These are phyloP conservation scores for Punctoribates punctum DNA, from an alignment of 2,888 invertebrate genomes.

Conservation along the genomic window DNA sequence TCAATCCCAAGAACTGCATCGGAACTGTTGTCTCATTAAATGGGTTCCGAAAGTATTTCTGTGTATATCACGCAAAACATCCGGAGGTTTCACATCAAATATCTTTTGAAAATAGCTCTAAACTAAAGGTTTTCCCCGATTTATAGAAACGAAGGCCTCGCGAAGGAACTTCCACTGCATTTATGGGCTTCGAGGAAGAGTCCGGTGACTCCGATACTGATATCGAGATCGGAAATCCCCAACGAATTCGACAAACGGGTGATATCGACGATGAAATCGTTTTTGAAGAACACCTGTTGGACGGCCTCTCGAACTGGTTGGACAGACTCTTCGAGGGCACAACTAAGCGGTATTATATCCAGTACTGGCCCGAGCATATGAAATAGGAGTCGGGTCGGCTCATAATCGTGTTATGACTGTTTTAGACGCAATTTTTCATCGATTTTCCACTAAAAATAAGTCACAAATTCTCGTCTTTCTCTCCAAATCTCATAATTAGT, in stretches of 20 bases:
- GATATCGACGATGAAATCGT: slow-evolving; percentile 53
- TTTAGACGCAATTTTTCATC: no score
- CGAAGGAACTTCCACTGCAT: slow-evolving; percentile 61
- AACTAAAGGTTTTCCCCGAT: background rate
- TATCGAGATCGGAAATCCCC: slow-evolving; percentile 53
- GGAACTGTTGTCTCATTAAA: slow-evolving; percentile 87
- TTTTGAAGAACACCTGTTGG: slow-evolving; percentile 72
- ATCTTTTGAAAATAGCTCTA: background rate
- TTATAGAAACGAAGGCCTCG: slow-evolving; percentile 14
- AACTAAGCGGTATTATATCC: slow-evolving; percentile 89
- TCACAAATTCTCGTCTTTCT: no score
- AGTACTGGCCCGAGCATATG: slow-evolving; percentile 77
- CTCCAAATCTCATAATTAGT: no score
- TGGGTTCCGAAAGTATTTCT: slow-evolving; percentile 95
- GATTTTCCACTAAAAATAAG: no score
- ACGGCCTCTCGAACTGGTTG: slow-evolving; percentile 92
- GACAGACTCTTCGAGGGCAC: slow-evolving; percentile 94
- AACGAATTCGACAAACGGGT: slow-evolving; percentile 36
- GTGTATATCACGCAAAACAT: slow-evolving; percentile 96
- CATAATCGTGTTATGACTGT: no score
- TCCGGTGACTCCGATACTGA: slow-evolving; percentile 55
- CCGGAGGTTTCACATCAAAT: slow-evolving; percentile 60
- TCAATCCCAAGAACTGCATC: slow-evolving; percentile 93
- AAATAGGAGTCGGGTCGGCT: no score
- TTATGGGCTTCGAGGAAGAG: slow-evolving; percentile 74